Evolutionary conservation across 2,113 vertebrate species (phyloP), one percentile per base, ranked within the genome.

Genomic region (Uropsilus gracilis): DNA sequence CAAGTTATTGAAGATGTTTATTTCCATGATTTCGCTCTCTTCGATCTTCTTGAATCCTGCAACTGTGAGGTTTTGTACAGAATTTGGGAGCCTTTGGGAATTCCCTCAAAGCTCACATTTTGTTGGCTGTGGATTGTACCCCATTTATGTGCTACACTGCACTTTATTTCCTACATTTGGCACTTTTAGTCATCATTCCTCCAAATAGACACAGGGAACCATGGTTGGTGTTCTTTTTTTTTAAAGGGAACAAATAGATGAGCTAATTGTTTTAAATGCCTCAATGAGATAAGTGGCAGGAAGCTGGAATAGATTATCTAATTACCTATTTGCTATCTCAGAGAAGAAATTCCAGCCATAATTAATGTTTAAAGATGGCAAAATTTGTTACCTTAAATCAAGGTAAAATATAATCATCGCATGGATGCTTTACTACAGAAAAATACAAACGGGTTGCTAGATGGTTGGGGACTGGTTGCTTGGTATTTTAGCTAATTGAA

Each of bases 321-420:
- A 34, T 97, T 96, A 96, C 96, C 95, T 97, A 83, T 97, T 96
- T 24, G 91, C 94, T 96, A 95, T 97, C 96, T 93, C 91, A 0
- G 37, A 97, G 96, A 95, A 97, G 96, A 97, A 96, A 97, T 97
- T 95, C 5, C 75, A 64, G 6, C 86, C 80, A 95, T 98, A 98
- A 98, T 98, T 98, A 98, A 98, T 97, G 97, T 97, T 98, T 98
- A 96, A 98, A 76, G 96, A 98, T 98, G 94, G 95, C 95, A 97
- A 90, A 98, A 86, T 50, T 97, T 98, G 96, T 98, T 98, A 94
- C 98, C 97, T 96, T 98, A 98, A 98, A 98, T 98, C 98, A 98
- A 96, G 95, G 96, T 97, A 96, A 96, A 98, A 96, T 96, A 96
- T 96, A 98, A 98, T 97, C 97, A 98, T 98, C 97, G 95, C 93